These are phyloP conservation scores for Salpingus planirostris DNA, from an alignment of 2,888 invertebrate genomes.

Conservation along the genomic window DNA sequence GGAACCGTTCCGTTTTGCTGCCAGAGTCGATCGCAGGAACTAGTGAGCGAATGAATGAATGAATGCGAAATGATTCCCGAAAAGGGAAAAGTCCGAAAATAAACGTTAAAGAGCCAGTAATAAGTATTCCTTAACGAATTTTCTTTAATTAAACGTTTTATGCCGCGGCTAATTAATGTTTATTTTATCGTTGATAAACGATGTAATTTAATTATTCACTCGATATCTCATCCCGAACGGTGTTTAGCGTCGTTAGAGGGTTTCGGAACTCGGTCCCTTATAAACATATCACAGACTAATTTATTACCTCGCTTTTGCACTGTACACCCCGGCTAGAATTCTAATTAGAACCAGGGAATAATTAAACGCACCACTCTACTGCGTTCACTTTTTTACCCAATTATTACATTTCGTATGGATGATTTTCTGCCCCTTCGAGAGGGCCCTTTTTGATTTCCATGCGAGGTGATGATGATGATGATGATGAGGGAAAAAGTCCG, in stretches of 20 bases:
- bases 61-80: slow-evolving; percentile 9
- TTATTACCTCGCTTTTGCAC: slow-evolving; percentile 16
- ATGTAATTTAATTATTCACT: slow-evolving; percentile 24
- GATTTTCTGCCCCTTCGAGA: too few relatives aligned
- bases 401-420: too few relatives aligned
- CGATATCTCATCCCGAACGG: slow-evolving; percentile 21
- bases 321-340: slow-evolving; percentile 13
- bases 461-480: too few relatives aligned
- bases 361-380: too few relatives aligned
- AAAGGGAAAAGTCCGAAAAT: slow-evolving; percentile 15
- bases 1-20: too few relatives aligned
- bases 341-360: slow-evolving; percentile 13
- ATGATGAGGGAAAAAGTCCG: slow-evolving; percentile 7
- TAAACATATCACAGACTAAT: slow-evolving; percentile 21
- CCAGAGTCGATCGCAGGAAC: too few relatives aligned
- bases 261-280: slow-evolving; percentile 15
- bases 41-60: too few relatives aligned
- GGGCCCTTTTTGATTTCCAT: too few relatives aligned
- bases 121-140: slow-evolving; percentile 20
- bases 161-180: slow-evolving; percentile 26
- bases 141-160: slow-evolving; percentile 24
- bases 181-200: slow-evolving; percentile 27
- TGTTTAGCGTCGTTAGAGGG: slow-evolving; percentile 18
- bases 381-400: too few relatives aligned
- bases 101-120: too few relatives aligned